Base-by-base conservation (phyloP, 2,888 invertebrate species). In the Drosophila barbarae region DNA sequence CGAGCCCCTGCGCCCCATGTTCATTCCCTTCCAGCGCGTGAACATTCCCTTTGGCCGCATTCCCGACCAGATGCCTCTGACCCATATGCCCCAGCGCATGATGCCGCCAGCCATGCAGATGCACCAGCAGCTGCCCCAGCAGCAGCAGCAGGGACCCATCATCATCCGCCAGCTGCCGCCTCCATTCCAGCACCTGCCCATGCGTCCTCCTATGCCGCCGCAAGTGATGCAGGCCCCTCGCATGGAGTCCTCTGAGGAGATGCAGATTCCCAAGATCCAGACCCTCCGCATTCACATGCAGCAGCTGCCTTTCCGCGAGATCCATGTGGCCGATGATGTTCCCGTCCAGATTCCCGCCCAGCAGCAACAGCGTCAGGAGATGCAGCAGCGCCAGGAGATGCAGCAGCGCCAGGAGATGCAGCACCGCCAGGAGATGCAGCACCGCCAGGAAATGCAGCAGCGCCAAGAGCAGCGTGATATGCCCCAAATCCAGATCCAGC, bases 21-120 rank as follows among this genome's bases (percentile, higher is more conserved):
- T 89, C 70, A 87, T 90, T 52, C 89, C 90, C 60, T 86, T 88
- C 72, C 89, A 89, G 81, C 88, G 90, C 69, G 87, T 90, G 28
- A 90, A 90, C 63, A 90, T 91, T 64, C 90, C 91, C 66, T 91
- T 90, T 47, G 84, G 91, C 18, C 89, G 90, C 72, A 91, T 90
- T 42, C 90, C 91, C 78, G 90, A 91, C 38, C 90, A 91, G 79
- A 91, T 91, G 74, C 91, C 91, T 12, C 89, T 92, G 87, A 91
- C 92, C 72, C 90, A 90, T 52, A 89, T 89, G 89, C 89, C 88
- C 32, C 89, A 88, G 73, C 85, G 87, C 41, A 88, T 87, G 81
- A 86, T 87, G 85, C 86, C 86, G 5, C 87, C 87, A 52, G 87
- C 87, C 39, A 73, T 78, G 71, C 86, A 85, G 64, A 87, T 85